These are phyloP conservation scores for Graphium colonna DNA, from an alignment of 2,888 invertebrate genomes.

Conservation along the genomic window DNA sequence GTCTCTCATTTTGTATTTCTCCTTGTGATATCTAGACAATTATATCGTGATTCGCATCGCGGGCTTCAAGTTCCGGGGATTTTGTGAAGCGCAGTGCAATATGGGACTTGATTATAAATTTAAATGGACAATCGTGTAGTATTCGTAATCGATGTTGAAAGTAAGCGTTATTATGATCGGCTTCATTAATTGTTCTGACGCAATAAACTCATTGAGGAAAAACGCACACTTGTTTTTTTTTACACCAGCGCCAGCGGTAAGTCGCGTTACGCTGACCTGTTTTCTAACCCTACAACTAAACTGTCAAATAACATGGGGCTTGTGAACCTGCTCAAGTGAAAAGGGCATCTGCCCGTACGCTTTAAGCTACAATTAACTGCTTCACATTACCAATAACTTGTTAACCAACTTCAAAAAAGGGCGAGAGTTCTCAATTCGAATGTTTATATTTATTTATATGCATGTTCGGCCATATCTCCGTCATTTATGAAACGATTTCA, in stretches of 20 bases:
- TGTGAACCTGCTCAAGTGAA: slow-evolving; percentile 45
- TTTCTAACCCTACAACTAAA: neutral
- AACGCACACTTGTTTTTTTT: slow-evolving; percentile 63
- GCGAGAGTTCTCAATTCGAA: no score
- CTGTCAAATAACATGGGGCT: slow-evolving; percentile 29
- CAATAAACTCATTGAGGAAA: slow-evolving; percentile 78
- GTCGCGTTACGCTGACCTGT: slow-evolving; percentile 31
- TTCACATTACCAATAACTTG: neutral
- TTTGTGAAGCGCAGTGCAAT: slow-evolving; percentile 73
- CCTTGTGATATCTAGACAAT: slow-evolving; percentile 80
- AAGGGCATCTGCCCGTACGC: slow-evolving; percentile 36
- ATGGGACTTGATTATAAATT: slow-evolving; percentile 69
- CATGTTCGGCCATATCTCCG: no score
- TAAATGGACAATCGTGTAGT: slow-evolving; percentile 72
- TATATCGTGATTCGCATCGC: slow-evolving; percentile 70
- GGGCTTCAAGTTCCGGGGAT: slow-evolving; percentile 50
- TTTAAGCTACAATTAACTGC: slow-evolving; percentile 3
- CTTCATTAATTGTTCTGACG: slow-evolving; percentile 79
- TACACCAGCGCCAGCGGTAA: slow-evolving; percentile 39
- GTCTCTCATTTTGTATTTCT: slow-evolving; percentile 74
- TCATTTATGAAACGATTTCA: no score
- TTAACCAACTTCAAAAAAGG: no score
- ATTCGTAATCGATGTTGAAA: slow-evolving; percentile 79
- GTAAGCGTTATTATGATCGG: slow-evolving; percentile 78
- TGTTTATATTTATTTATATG: no score